Conservation (phyloP, 2,888 invertebrate genomes). For the Chorisops tibialis region DNA sequence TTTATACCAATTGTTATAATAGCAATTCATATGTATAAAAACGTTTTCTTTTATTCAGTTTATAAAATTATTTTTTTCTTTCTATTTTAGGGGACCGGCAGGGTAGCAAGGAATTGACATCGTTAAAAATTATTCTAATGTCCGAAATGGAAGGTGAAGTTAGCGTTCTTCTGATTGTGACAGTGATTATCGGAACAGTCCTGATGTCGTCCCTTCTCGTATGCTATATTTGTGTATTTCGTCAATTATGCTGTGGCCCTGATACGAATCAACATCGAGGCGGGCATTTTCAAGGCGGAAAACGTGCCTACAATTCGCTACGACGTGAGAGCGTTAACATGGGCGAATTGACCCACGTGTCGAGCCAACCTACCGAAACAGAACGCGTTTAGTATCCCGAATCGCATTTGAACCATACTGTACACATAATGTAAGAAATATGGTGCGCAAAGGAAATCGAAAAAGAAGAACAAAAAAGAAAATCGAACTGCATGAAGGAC, state of each 20-base stretch:
- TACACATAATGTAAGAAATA: too few relatives aligned
- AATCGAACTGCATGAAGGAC: too few relatives aligned
- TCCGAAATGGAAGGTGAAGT: slow-evolving; percentile 57
- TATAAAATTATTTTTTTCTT: too few relatives aligned
- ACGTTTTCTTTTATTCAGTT: too few relatives aligned
- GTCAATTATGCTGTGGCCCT: slow-evolving; percentile 60
- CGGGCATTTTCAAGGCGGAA: slow-evolving; percentile 28
- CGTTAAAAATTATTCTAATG: too few relatives aligned
- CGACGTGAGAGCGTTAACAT: slow-evolving; percentile 58
- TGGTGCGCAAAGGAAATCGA: too few relatives aligned
- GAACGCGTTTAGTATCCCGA: slow-evolving; percentile 53
- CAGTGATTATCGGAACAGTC: slow-evolving; percentile 59
- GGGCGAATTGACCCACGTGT: slow-evolving; percentile 60
- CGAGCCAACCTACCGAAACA: slow-evolving; percentile 61
- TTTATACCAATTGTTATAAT: too few relatives aligned
- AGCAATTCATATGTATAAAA: too few relatives aligned
- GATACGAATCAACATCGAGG: slow-evolving; percentile 46
- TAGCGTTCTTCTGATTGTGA: slow-evolving; percentile 59
- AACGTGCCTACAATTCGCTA: slow-evolving; percentile 35
- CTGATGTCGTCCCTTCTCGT: slow-evolving; percentile 62
- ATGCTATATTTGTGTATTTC: slow-evolving; percentile 66
- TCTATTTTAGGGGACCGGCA: too few relatives aligned
- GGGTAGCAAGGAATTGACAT: too few relatives aligned
- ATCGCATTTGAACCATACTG: background rate
- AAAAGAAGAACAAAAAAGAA: too few relatives aligned